Percentiles rank a stretch among this genome's conserved stretches.
These are phyloP conservation scores for Lissonota sp. DNA, from an alignment of 2,888 invertebrate genomes.

Conservation along the genomic window DNA sequence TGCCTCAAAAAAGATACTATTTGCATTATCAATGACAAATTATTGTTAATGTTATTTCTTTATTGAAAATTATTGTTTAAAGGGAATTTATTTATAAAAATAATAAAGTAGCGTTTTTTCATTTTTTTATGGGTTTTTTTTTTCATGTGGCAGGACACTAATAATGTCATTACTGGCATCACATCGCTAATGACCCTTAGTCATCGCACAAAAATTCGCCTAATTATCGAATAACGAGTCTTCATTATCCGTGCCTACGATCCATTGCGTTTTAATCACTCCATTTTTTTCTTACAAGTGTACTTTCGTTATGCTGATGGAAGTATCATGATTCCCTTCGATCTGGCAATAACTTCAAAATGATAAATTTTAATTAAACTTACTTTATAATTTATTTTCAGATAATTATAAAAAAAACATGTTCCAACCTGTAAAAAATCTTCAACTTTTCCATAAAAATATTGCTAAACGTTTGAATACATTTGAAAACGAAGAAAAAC, in stretches of 20 bases:
- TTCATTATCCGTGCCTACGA: background rate
- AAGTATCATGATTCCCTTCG: too few relatives aligned
- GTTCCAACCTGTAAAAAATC: too few relatives aligned
- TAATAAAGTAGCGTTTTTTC: slow-evolving; percentile 4
- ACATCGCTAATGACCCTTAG: slow-evolving; percentile 35
- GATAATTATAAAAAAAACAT: too few relatives aligned
- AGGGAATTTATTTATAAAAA: background rate
- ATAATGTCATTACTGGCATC: background rate
- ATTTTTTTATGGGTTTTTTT: background rate
- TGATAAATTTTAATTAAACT: too few relatives aligned
- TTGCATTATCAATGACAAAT: background rate
- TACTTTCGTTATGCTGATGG: too few relatives aligned
- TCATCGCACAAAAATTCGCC: slow-evolving; percentile 36
- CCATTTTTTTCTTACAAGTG: too few relatives aligned
- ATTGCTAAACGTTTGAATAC: too few relatives aligned
- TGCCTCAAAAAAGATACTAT: background rate
- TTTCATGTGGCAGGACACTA: background rate
- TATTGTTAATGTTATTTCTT: background rate
- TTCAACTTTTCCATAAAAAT: too few relatives aligned
- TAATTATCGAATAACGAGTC: slow-evolving; percentile 55
- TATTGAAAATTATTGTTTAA: background rate
- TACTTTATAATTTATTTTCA: too few relatives aligned
- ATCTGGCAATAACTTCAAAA: too few relatives aligned
- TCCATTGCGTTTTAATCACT: slow-evolving; percentile 20
- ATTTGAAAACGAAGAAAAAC: too few relatives aligned